Evolutionary conservation across 2,888 invertebrate species (phyloP).

Genomic region (Microctonus brassicae): DNA sequence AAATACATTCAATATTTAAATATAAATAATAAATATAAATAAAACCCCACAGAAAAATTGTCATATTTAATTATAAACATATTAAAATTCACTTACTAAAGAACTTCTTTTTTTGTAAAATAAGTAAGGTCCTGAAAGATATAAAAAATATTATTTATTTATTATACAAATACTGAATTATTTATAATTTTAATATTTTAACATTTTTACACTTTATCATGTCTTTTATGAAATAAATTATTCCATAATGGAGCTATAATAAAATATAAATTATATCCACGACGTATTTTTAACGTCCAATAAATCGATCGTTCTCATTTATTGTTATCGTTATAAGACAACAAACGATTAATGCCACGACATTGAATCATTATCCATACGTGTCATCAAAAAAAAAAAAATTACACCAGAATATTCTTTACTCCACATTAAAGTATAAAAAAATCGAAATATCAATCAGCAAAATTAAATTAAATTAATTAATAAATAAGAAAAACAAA

Average conservation of each 20-base stretch:
- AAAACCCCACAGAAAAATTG: background rate
- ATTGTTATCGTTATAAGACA: background rate
- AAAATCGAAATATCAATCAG: too few relatives aligned
- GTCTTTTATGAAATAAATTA: too few relatives aligned
- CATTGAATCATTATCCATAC: too few relatives aligned
- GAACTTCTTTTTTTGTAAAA: constrained; percentile 92
- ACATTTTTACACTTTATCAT: background rate
- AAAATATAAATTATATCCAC: too few relatives aligned
- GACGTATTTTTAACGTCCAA: background rate
- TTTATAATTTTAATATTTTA: background rate
- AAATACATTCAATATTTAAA: constrained; percentile 16
- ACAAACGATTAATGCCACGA: too few relatives aligned
- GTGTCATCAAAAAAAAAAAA: too few relatives aligned
- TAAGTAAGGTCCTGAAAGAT: constrained; percentile 88
- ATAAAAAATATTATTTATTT: constrained; percentile 34
- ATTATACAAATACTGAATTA: too few relatives aligned
- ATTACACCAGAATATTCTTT: too few relatives aligned
- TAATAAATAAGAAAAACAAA: too few relatives aligned
- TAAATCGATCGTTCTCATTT: background rate
- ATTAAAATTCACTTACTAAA: constrained; percentile 84
- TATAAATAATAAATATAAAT: background rate
- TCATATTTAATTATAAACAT: background rate
- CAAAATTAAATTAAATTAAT: too few relatives aligned
- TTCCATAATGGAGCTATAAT: too few relatives aligned
- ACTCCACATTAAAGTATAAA: too few relatives aligned